Conservation (phyloP, 1,140 invertebrate genomes). For the Lucilia cuprina region DNA sequence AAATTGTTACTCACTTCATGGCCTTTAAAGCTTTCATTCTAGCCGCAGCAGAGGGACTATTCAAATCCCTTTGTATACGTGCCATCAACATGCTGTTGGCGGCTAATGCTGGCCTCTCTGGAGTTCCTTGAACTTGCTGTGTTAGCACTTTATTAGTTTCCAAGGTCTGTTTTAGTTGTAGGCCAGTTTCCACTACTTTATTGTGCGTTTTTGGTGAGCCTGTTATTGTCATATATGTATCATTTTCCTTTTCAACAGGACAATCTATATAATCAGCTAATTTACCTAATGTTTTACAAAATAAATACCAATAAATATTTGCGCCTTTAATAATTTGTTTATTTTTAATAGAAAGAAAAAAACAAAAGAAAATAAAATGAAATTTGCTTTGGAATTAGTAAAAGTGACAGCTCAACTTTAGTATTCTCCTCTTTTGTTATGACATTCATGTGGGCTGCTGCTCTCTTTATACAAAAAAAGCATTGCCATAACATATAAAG, state of each 20-base stretch:
- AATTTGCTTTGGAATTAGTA: not conserved
- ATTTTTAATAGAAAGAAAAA: not conserved
- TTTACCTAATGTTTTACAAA: conserved; percentile 30
- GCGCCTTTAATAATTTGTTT: conserved; percentile 24
- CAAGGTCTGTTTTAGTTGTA: not conserved
- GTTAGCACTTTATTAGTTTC: not conserved
- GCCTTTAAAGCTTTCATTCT: conserved; percentile 51
- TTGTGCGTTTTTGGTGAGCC: not conserved
- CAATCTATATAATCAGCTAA: conserved; percentile 36
- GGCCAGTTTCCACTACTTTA: not conserved
- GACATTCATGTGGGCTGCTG: not conserved
- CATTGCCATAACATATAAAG: not conserved
- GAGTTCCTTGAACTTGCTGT: not conserved
- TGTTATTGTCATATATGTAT: conserved; percentile 2
- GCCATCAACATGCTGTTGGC: conserved; percentile 27
- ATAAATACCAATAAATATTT: conserved; percentile 8
- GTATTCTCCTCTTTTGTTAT: too few species aligned
- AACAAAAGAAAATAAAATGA: not conserved
- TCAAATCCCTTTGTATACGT: conserved; percentile 54
- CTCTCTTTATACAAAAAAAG: not conserved
- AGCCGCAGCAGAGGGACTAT: conserved; percentile 53
- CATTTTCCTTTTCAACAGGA: conserved; percentile 19
- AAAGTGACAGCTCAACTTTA: conserved; percentile 34
- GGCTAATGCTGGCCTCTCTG: not conserved
- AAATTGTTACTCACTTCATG: conserved; percentile 48